Conservation (phyloP, 2,113 vertebrate genomes). For the Balaenoptera acutorostrata region DNA sequence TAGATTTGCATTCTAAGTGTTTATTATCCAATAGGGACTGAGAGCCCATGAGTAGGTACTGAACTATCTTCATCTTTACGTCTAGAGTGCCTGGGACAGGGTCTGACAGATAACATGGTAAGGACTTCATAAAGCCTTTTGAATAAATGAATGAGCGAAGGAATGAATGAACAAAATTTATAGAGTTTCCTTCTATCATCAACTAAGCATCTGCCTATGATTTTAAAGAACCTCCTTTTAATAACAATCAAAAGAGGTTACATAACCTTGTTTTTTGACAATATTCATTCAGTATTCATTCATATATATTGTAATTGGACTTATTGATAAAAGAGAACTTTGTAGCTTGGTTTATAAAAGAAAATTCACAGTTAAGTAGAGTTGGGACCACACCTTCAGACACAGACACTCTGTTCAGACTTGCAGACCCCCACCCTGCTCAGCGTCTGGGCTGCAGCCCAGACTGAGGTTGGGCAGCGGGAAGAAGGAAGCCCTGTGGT, state of each 20-base stretch:
- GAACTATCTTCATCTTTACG: background rate
- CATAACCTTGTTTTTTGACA: background rate
- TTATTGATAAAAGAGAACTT: background rate
- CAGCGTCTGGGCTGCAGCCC: constrained; percentile 10
- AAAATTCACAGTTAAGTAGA: background rate
- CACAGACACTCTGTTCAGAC: constrained; percentile 16
- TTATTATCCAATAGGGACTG: background rate
- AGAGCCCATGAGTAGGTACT: background rate
- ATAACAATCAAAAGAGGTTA: background rate
- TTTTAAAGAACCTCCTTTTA: background rate
- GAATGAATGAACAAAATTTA: background rate
- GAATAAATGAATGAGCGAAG: background rate
- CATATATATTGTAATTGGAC: background rate
- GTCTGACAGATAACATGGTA: background rate
- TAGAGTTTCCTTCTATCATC: background rate
- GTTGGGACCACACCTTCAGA: constrained; percentile 11
- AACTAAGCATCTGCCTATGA: background rate
- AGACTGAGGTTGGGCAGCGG: constrained; percentile 53
- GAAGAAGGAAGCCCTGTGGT: constrained; percentile 60
- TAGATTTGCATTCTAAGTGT: background rate
- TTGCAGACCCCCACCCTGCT: background rate
- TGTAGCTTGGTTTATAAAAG: background rate
- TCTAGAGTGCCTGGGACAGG: background rate
- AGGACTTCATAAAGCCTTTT: background rate
- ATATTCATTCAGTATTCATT: background rate